Base-by-base conservation (phyloP, 2,888 invertebrate genomes). In the Papilio protenor region DNA sequence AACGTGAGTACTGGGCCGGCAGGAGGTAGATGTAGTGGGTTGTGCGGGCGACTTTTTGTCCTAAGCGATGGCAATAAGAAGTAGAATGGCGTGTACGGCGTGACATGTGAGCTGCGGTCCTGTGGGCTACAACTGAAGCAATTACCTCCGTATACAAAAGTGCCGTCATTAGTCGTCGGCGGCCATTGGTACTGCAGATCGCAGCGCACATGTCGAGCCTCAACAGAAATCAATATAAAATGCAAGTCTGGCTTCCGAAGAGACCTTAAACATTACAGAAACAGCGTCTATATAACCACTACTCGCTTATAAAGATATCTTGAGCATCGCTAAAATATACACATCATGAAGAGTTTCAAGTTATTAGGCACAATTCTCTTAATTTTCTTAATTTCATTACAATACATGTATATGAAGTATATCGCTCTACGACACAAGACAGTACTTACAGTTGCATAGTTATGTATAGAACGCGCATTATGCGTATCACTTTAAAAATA, bases 351-450 rank as follows among this genome's bases (percentile, higher is more conserved):
- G 89, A 88, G 85, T 91, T 87, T 82, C 87, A 87, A 89, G 87
- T 89, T 87, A 88, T 89, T 93, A 94, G 94, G 94, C 94, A 94
- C 94, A 92, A 92, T 88, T 92, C 91, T 88, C 88, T 87, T 55
- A n/a, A 2, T 55, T 55, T 59, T 88, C 85, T 84, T 83, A 75
- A 80, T 82, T 84, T 83, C 81, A 81, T 83, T 81, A 86, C 87
- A 75, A 77, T 87, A 84, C 84, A 87, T 84, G 87, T 86, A 88
- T 87, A 87, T 88, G 84, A 83, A 82, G 82, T 81, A 85, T 84
- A 86, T 83, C 82, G 87, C 84, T 86, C 91, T 92, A 92, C 91
- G 85, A 92, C 91, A 92, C 90, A 93, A 89, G 89, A 92, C 87
- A 90, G 85, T 84, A 88, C 84, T 87, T 87, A 87, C 84, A 85